phyloP scores from a whole-genome alignment of 2,797 vertebrate genomes.

The Myiothlypis coronata region DNA sequence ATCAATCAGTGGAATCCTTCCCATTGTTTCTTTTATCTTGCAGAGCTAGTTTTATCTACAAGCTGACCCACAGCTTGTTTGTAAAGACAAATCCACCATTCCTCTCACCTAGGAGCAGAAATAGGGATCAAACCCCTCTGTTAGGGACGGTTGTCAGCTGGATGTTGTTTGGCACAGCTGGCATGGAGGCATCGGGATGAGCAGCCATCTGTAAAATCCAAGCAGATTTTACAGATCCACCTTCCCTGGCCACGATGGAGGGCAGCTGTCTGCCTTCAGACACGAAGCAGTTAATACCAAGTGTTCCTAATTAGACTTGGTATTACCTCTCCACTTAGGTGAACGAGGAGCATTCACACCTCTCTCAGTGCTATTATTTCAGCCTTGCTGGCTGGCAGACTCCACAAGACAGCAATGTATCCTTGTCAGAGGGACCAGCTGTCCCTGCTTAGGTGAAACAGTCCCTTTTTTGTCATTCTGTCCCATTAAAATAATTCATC shows the following conservation, averaged over 20 bases:
- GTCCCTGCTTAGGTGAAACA: constrained; percentile 59
- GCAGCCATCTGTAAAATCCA: background rate
- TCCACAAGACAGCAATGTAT: constrained; percentile 59
- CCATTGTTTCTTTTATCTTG: too few relatives aligned
- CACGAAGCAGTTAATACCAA: constrained; percentile 53
- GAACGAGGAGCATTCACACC: constrained; percentile 44
- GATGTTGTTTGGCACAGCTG: background rate
- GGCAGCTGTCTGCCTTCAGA: background rate
- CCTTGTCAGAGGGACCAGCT: constrained; percentile 69
- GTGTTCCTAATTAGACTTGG: constrained; percentile 48
- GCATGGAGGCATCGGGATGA: accelerated
- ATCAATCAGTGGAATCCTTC: too few relatives aligned
- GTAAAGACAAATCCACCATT: too few relatives aligned
- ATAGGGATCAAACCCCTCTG: background rate
- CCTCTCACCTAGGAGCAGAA: background rate
- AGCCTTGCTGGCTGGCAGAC: constrained; percentile 59
- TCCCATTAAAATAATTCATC: constrained; percentile 68
- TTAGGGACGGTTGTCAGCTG: background rate
- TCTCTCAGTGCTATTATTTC: constrained; percentile 54
- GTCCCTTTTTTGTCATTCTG: constrained; percentile 67
- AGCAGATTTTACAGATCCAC: background rate
- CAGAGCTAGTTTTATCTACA: too few relatives aligned
- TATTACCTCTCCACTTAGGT: constrained; percentile 66
- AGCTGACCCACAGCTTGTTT: too few relatives aligned
- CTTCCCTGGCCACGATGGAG: background rate